phyloP scores from a whole-genome alignment of 2,113 vertebrate genomes.

The Ceyx cyanopectus region DNA sequence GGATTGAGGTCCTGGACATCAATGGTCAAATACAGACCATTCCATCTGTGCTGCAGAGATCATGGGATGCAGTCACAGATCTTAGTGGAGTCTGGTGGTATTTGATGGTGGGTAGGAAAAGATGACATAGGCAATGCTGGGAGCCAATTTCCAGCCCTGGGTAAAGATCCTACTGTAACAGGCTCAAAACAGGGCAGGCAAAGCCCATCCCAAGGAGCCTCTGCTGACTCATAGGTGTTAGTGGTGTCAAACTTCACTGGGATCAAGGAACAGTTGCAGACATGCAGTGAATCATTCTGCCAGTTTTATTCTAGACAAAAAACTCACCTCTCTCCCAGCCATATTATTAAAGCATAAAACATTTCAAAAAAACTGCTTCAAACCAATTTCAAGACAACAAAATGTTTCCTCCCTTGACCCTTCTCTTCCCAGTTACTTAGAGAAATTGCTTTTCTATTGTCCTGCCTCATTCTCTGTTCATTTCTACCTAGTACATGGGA shows the following conservation, averaged over 20 bases:
- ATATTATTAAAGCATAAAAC: slow-evolving; percentile 56
- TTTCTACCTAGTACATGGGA: background rate
- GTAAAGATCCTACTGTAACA: slow-evolving; percentile 51
- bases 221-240: slow-evolving; percentile 65
- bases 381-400: slow-evolving; percentile 17
- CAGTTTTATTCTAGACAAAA: slow-evolving; percentile 67
- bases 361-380: slow-evolving; percentile 27
- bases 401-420: background rate
- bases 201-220: slow-evolving; percentile 40
- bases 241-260: slow-evolving; percentile 58
- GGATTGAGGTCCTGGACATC: background rate
- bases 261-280: slow-evolving; percentile 61
- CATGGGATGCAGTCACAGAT: background rate
- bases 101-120: slow-evolving; percentile 68
- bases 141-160: slow-evolving; percentile 29
- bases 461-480: accelerated
- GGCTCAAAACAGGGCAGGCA: slow-evolving; percentile 50
- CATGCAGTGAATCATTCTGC: slow-evolving; percentile 59
- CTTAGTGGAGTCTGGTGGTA: background rate
- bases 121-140: slow-evolving; percentile 31
- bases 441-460: background rate
- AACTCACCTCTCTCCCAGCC: slow-evolving; percentile 38
- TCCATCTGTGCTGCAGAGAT: background rate
- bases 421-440: background rate
- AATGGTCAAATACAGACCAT: background rate